These are phyloP conservation scores for Drosophila anomelani DNA, from an alignment of 2,888 invertebrate species.

Conservation along the genomic window DNA sequence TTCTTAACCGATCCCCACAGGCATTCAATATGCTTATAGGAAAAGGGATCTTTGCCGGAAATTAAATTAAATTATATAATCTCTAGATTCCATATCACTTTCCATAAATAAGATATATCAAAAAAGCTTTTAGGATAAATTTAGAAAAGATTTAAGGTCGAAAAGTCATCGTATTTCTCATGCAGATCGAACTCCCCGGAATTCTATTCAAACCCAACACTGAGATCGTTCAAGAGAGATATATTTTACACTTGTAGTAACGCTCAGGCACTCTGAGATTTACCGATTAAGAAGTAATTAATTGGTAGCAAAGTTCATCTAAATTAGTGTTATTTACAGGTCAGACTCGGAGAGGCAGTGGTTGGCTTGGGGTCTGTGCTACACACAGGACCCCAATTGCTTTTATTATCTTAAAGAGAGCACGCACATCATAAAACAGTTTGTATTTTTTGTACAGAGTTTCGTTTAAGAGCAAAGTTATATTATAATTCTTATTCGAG, in stretches of 20 bases:
- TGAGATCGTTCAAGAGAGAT: constrained; percentile 15
- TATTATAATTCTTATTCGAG: constrained; percentile 15
- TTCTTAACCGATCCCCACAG: constrained; percentile 20
- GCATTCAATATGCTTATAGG: constrained; percentile 35
- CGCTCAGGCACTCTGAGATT: constrained; percentile 54
- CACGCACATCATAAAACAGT: constrained; percentile 65
- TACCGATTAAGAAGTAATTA: constrained; percentile 37
- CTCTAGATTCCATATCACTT: constrained; percentile 32
- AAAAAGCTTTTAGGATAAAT: constrained; percentile 13
- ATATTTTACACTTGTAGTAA: constrained; percentile 75
- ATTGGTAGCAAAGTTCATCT: constrained; percentile 30
- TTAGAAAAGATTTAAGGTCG: constrained; percentile 10
- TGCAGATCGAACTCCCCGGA: constrained; percentile 35
- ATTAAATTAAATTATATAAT: constrained; percentile 19
- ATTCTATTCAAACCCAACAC: constrained; percentile 33
- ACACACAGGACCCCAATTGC: constrained; percentile 64
- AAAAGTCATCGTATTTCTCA: constrained; percentile 3
- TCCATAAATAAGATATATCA: constrained; percentile 2
- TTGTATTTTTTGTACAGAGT: constrained; percentile 64
- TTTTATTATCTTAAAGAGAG: constrained; percentile 54
- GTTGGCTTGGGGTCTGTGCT: constrained; percentile 55
- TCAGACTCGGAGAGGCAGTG: constrained; percentile 46
- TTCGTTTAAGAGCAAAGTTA: constrained; percentile 30
- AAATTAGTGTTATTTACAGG: constrained; percentile 72
- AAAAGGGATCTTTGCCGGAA: constrained; percentile 1